These are phyloP conservation scores for Edolisoma coerulescens DNA, from an alignment of 2,113 vertebrate genomes.

Conservation along the genomic window DNA sequence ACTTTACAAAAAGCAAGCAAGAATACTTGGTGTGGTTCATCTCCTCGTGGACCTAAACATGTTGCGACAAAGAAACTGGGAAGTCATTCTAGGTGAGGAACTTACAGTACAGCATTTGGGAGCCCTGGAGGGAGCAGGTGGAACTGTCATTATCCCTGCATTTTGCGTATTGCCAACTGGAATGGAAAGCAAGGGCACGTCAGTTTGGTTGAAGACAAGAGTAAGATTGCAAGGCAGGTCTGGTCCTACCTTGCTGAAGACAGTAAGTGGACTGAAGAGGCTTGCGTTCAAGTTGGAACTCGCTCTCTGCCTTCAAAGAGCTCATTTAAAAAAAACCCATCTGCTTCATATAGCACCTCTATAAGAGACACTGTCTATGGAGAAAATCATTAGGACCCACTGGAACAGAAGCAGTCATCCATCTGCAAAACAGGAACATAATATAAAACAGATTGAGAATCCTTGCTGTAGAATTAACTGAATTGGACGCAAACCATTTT, in stretches of 20 bases:
- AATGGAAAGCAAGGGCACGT: not conserved
- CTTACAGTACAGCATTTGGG: not conserved
- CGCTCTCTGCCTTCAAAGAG: not conserved
- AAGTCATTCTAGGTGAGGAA: not conserved
- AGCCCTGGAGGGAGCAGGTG: not conserved
- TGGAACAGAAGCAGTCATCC: not conserved
- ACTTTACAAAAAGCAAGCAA: not conserved
- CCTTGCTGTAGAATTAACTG: not conserved
- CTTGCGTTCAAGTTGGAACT: not conserved
- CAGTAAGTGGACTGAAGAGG: not conserved
- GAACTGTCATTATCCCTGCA: not conserved
- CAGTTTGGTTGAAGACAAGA: not conserved
- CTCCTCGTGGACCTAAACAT: not conserved
- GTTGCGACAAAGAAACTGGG: not conserved
- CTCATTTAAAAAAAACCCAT: fast-evolving
- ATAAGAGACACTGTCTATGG: not conserved
- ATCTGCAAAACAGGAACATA: not conserved
- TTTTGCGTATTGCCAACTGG: not conserved
- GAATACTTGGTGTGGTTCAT: not conserved
- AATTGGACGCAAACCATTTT: not conserved
- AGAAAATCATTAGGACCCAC: not conserved
- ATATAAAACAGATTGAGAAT: not conserved
- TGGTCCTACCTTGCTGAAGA: not conserved
- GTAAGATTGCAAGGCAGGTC: not conserved
- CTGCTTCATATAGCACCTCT: not conserved